phyloP scores from a whole-genome alignment of 2,888 invertebrate genomes.

The Eustalomyia histrio region DNA sequence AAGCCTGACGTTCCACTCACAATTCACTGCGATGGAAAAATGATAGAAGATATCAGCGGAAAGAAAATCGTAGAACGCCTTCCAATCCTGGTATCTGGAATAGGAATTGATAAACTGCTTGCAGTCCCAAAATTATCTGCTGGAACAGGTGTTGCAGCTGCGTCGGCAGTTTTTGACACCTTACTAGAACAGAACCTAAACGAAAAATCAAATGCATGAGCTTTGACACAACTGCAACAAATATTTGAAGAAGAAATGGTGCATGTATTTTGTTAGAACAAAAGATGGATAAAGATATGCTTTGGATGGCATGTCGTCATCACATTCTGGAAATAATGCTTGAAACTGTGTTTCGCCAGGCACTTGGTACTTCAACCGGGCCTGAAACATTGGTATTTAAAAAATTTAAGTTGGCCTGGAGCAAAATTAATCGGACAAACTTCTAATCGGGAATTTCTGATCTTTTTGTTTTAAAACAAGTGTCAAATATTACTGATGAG shows the following conservation, averaged over 20 bases:
- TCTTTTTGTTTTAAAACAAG: slow-evolving; percentile 10
- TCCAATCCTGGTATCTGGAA: slow-evolving; percentile 41
- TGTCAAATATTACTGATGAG: slow-evolving; percentile 8
- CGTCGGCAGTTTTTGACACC: too few relatives aligned
- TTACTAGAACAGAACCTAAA: neutral
- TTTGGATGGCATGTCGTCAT: slow-evolving; percentile 47
- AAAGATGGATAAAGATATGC: slow-evolving; percentile 36
- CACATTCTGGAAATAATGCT: slow-evolving; percentile 46
- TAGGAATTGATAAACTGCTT: slow-evolving; percentile 35
- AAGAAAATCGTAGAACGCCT: slow-evolving; percentile 34
- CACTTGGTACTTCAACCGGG: slow-evolving; percentile 38
- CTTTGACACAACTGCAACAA: slow-evolving; percentile 45
- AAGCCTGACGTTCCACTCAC: slow-evolving; percentile 10
- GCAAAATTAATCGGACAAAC: slow-evolving; percentile 22
- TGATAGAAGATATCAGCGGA: slow-evolving; percentile 15
- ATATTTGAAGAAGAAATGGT: slow-evolving; percentile 31
- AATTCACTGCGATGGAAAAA: slow-evolving; percentile 37
- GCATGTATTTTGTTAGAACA: slow-evolving; percentile 43
- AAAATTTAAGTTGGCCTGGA: slow-evolving; percentile 38
- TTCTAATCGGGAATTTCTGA: slow-evolving; percentile 13
- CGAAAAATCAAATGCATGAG: slow-evolving; percentile 21
- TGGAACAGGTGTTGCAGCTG: slow-evolving; percentile 24
- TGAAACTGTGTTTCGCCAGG: slow-evolving; percentile 22
- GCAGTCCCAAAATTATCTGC: slow-evolving; percentile 31
- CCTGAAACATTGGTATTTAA: slow-evolving; percentile 38